Base-by-base conservation (phyloP, 2,797 vertebrate species). In the Heliangelus exortis region DNA sequence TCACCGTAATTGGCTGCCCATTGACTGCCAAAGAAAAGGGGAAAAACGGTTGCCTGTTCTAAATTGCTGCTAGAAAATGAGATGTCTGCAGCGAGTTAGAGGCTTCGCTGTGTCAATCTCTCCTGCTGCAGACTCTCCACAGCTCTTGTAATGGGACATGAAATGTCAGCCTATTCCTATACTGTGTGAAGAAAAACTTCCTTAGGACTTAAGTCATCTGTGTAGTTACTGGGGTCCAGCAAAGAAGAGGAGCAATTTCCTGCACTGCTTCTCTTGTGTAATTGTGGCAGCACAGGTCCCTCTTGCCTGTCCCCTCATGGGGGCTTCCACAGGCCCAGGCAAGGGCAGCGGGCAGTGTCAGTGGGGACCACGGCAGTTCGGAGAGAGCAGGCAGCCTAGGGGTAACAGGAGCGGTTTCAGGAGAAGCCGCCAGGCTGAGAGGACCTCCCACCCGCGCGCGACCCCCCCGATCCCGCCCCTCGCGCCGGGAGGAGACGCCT, bases 21-120 rank as follows among this genome's bases (percentile, higher is more conserved):
- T 72, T 63, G n/a, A n/a, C n/a, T n/a, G n/a, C n/a, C 47, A 62
- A 43, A 45, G 29, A 4, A 12, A 4, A 10, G 12, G 18, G 7
- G 3, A 3, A 2, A 4, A 58, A 43, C 16, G 22, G 21, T 8
- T 7, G 20, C 0, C 26, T 34, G 47, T 12, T 9, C 25, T 4
- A 2, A 31, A 20, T 19, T 58, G 36, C 48, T 57, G n/a, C 19
- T 22, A 16, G 48, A 80, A 73, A 86, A 25, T 4, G 28, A 10
- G 15, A 0, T 55, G 48, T 3, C 26, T 80, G 68, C 22, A 28
- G 50, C 1, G 3, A 18, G 25, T 19, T 19, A 15, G 77, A 57
- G 22, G 6, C 20, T 45, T 73, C 1, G 0, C 8, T 13, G 1
- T 0, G 18, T 18, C 11, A 0, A 1, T 13, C 7, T 0, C 9